Base-by-base conservation (phyloP, 64 coral and sea anemone species). In the Porites lutea region DNA sequence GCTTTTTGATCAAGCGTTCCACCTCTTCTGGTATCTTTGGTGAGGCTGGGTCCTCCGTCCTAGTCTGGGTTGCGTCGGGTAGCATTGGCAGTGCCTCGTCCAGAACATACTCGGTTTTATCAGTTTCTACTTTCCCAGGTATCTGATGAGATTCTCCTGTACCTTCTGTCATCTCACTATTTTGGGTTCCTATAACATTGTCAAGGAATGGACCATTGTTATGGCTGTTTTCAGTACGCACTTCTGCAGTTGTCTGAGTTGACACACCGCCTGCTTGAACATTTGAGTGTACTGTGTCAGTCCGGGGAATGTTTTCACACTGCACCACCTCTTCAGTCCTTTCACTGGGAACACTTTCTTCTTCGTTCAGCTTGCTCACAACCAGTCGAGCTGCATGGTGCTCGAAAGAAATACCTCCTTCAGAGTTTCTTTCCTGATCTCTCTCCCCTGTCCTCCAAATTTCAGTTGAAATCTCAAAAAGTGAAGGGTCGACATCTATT, bases 401-500 rank as follows among this genome's bases (percentile, higher is more conserved):
- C 44, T 82, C 79, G 48, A 48, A 82, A 13, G 79, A 65, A 3
- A 62, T 64, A 9, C 15, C 37, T 19, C 43, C 44, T 13, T n/a
- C 43, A 18, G 58, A 11, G 16, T 48, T 73, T 46, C 6, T 6
- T 49, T 15, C 43, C 49, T 82, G 58, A 46, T 82, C 79, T 14
- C 48, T 82, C 44, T 65, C 15, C 5, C 60, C 59, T 3, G 59
- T 18, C 55, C n/a, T 82, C 79, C 79, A 82, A 48, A 48, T 45
- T 60, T 82, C 79, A 16, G 79, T 66, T 44, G 79, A 63, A 4
- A 82, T 60, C 13, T 82, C 19, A 13, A 82, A 82, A 48, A 65
- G 58, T 11, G 79, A 64, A 20, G 79, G 79, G 65, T 82, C 79
- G 5, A 20, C 16, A 82, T 82, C 79, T 48, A 82, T 65, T 43